Evolutionary conservation across 1,140 invertebrate genomes (phyloP).

Genomic region (Hylaeus anthracinus): DNA sequence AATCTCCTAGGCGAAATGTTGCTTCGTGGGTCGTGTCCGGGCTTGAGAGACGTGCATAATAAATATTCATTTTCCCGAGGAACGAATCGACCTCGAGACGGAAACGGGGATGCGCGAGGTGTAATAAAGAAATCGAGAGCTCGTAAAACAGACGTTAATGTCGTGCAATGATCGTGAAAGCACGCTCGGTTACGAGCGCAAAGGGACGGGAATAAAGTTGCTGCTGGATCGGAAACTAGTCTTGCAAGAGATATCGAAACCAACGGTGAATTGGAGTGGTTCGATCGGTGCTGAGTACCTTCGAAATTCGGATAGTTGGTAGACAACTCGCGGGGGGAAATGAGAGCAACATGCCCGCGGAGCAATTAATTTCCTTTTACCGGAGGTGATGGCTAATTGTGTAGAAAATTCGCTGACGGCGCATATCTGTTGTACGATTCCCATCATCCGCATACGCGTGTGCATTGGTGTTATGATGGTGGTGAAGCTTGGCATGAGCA

Average conservation of each 20-base stretch:
- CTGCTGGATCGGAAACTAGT: neutral
- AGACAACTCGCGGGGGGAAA: neutral
- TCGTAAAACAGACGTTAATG: constrained; percentile 53
- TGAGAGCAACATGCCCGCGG: neutral
- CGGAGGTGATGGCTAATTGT: neutral
- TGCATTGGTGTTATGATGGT: too few relatives aligned
- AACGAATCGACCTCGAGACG: neutral
- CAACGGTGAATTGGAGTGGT: constrained; percentile 8
- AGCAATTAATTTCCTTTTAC: constrained; percentile 19
- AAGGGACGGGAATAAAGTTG: constrained; percentile 13
- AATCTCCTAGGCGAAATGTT: constrained; percentile 40
- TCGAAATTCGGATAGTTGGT: neutral
- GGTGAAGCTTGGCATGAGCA: too few relatives aligned
- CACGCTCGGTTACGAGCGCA: neutral
- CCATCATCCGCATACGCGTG: too few relatives aligned
- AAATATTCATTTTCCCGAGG: constrained; percentile 54
- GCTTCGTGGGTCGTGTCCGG: neutral
- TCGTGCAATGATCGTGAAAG: constrained; percentile 26
- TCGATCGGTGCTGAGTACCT: neutral
- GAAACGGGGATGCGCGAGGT: neutral
- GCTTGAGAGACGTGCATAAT: constrained; percentile 28
- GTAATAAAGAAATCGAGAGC: constrained; percentile 38
- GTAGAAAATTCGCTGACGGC: neutral
- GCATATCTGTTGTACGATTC: neutral
- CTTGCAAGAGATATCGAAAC: neutral